Conservation (phyloP, 2,113 vertebrate genomes). For the Thermophis baileyi region DNA sequence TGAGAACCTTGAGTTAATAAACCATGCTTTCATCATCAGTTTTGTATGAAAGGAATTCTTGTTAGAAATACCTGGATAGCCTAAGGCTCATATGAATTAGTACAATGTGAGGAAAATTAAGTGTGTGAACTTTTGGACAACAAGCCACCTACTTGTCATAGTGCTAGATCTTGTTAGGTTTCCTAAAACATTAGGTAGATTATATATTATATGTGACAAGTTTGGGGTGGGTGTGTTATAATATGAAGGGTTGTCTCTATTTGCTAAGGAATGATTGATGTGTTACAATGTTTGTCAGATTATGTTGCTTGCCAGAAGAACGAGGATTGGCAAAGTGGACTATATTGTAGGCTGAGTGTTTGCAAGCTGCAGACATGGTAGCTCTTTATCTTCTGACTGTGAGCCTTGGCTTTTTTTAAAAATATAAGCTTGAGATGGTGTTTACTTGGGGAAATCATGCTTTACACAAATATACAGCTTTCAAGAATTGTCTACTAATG, state of each 20-base stretch:
- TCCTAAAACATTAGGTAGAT: not conserved
- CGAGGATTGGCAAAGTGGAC: not conserved
- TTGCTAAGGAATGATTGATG: not conserved
- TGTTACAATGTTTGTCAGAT: not conserved
- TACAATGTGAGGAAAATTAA: conserved; percentile 20
- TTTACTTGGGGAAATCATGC: not conserved
- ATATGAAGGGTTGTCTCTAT: not conserved
- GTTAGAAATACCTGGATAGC: not conserved
- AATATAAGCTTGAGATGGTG: not conserved
- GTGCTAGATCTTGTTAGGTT: not conserved
- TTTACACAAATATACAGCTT: not conserved
- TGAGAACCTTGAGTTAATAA: not conserved
- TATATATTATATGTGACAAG: not conserved
- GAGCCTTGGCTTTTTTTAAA: not conserved
- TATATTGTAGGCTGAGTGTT: not conserved
- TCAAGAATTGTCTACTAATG: not conserved
- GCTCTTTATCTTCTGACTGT: not conserved
- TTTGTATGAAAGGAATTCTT: conserved; percentile 11
- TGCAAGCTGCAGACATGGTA: not conserved
- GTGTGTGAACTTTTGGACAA: conserved; percentile 4
- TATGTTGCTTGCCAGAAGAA: not conserved
- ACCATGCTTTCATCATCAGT: not conserved
- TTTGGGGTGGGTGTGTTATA: not conserved
- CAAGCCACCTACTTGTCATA: not conserved
- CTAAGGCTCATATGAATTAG: conserved; percentile 13